Percentiles rank a stretch among this genome's conserved stretches.
Conservation (phyloP, 2,113 vertebrate species). For the Paramormyrops kingsleyae region DNA sequence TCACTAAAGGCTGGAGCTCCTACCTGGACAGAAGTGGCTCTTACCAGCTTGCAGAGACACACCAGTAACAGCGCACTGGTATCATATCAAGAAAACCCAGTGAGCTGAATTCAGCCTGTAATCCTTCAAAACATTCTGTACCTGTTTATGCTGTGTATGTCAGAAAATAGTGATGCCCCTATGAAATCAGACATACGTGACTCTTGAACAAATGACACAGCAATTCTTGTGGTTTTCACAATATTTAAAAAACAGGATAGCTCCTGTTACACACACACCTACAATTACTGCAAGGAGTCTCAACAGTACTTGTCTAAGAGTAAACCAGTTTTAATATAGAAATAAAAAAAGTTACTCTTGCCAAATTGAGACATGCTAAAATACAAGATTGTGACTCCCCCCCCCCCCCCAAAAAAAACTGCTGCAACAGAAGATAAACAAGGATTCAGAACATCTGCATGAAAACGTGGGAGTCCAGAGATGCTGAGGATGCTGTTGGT, state of each 20-base stretch:
- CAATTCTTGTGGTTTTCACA: background rate
- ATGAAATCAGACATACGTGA: background rate
- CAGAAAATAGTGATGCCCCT: background rate
- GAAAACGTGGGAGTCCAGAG: background rate
- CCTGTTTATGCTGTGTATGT: background rate
- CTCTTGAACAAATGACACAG: background rate
- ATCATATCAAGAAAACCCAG: background rate
- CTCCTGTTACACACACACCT: background rate
- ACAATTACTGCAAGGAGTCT: background rate
- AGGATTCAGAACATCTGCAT: background rate
- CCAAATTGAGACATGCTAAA: background rate
- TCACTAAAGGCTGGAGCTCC: background rate
- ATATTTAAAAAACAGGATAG: background rate
- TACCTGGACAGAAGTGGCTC: background rate
- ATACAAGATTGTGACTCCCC: background rate
- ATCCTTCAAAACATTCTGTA: background rate
- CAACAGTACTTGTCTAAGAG: background rate
- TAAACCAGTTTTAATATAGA: background rate
- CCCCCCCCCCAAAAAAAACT: background rate
- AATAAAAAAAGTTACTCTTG: background rate
- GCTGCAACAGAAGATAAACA: background rate
- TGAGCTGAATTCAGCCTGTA: background rate
- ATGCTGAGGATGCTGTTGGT: background rate
- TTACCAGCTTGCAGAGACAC: background rate
- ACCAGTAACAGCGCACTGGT: background rate